Evolutionary conservation across 92 coral and sea anemone species (phyloP), one percentile per base, ranked within the genome.

Genomic region (Bergia puertoricense): DNA sequence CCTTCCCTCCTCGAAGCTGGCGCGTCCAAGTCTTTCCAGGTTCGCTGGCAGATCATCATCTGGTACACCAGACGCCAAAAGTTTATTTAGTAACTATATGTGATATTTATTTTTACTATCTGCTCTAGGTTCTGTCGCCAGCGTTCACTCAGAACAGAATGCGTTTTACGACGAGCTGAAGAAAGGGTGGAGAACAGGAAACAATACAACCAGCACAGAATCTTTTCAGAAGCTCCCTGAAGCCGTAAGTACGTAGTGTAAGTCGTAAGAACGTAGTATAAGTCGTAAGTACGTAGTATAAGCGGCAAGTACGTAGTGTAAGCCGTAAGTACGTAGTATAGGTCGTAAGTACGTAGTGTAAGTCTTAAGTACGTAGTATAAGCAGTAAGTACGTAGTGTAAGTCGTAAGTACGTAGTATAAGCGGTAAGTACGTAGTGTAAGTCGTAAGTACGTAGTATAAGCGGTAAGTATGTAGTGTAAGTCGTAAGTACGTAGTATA

Each of bases 101-200:
- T 74, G 48, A 42, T 16, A 10, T 40, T 38, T 39, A 11, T 8
- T 40, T 15, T 2, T 74, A 72, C 5, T 11, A 30, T 23, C 18
- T 20, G n/a, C n/a, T 84, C 40, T 48, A 84, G 87, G 87, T 30
- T 68, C 87, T 38, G 23, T 84, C 14, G 6, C 87, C 20, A 84
- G 68, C 20, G 68, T 46, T 68, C 66, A 69, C 46, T 84, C 87
- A 16, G 87, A 84, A 45, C 87, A 84, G 77, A 84, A 84, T 84
- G 87, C 87, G 36, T 84, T 84, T 84, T 84, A 84, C 77, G 87
- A 84, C 67, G 87, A 84, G 48, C 36, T 84, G 67, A 84, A 69
- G 74, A 72, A 40, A 84, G 87, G 71, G 56, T 84, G 87, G 87
- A 71, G 87, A 48, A 71, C 46, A 1, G 87, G 87, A 2, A 45